phyloP scores from a whole-genome alignment of 1,140 invertebrate genomes.

The Sitophilus oryzae region DNA sequence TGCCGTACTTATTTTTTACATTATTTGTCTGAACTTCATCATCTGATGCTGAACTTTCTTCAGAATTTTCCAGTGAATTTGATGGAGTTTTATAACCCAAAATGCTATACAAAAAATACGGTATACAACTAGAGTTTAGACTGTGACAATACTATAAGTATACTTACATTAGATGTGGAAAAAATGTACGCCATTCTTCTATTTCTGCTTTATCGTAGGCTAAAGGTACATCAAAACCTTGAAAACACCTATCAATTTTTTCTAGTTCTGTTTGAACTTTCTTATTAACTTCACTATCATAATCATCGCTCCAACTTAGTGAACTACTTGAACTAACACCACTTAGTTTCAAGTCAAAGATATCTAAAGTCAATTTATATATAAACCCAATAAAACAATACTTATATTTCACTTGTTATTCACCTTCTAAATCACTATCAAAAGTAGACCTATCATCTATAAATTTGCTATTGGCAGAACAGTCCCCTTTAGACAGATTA shows the following conservation, averaged over 20 bases:
- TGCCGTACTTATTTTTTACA: neutral
- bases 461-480: too few relatives aligned
- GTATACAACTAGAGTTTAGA: neutral
- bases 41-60: conserved; percentile 8
- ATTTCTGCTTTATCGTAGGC: conserved; percentile 33
- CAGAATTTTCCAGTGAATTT: conserved; percentile 16
- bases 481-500: too few relatives aligned
- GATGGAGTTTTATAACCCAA: conserved; percentile 16
- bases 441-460: neutral
- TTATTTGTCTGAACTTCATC: conserved; percentile 13
- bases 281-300: conserved; percentile 29
- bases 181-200: conserved; percentile 31
- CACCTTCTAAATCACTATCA: conserved; percentile 3
- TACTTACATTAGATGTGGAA: conserved; percentile 27
- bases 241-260: conserved; percentile 30
- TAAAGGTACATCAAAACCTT: conserved; percentile 24
- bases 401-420: conserved; percentile 1
- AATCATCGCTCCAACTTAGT: conserved; percentile 35
- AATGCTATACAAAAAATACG: conserved; percentile 15
- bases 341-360: conserved; percentile 12
- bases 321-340: conserved; percentile 32
- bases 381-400: neutral
- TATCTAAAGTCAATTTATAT: neutral
- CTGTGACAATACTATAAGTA: conserved; percentile 7
- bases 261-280: conserved; percentile 31